Evolutionary conservation across 2,113 vertebrate genomes (phyloP), one percentile per base, ranked within the genome.

Genomic region (Xyrauchen texanus): DNA sequence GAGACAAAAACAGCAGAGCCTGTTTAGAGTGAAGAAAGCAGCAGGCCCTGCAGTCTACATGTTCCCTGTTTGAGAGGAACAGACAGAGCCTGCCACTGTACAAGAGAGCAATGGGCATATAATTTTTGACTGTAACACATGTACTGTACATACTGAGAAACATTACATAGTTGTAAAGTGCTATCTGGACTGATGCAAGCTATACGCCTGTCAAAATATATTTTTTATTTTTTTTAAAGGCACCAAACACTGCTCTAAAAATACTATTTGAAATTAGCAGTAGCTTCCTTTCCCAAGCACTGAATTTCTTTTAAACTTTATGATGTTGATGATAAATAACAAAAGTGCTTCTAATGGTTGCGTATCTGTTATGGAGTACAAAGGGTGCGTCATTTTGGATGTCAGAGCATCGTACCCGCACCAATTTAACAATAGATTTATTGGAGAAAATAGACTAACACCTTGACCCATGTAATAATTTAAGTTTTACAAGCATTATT

Each of bases 401-500:
- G 90, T 94, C 93, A 89, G 86, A 87, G 87, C 92, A 93, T 90
- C 91, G 90, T 88, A 90, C 57, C 78, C 87, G 88, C 86, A 73
- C 93, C 92, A 89, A 92, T 91, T 94, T 94, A 93, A 92, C 93
- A 92, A 92, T 86, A 92, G 93, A 98, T 98, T 98, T 96, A 98
- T 91, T 86, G 90, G 87, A 88, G 92, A 94, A 96, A 96, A 96
- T 93, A 96, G 95, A 96, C 92, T 94, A 94, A 97, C 96, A 94
- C 90, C 94, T 95, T 93, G 94, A 96, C 95, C 96, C 93, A 84
- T 80, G 92, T 94, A 93, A 95, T 96, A 95, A 96, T 93, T 97
- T 92, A 90, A 84, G 87, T 92, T 97, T 95, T 94, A 95, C 93
- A 94, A 95, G 94, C 90, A 89, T 95, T 96, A 94, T 95, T 94